Evolutionary conservation across 92 coral and sea anemone species (phyloP).

Genomic region (Zoanthus solanderi): DNA sequence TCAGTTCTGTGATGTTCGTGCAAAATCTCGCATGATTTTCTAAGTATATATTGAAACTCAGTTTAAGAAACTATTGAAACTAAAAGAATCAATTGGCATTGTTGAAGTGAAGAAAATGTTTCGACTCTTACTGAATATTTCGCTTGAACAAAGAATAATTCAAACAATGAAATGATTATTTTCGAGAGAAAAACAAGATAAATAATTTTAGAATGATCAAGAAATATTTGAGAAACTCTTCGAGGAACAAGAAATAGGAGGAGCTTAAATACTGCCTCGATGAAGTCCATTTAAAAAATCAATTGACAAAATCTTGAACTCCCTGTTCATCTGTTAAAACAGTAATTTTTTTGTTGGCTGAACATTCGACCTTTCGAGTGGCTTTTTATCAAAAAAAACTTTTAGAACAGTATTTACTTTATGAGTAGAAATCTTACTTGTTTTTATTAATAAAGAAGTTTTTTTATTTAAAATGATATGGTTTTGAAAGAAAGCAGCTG

Average conservation of each 20-base stretch:
- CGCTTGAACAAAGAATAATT: background rate
- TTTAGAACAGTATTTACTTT: background rate
- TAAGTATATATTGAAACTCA: background rate
- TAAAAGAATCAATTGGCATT: background rate
- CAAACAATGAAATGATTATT: background rate
- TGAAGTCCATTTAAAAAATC: background rate
- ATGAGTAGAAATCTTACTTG: conserved; percentile 1
- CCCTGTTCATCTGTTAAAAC: background rate
- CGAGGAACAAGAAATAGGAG: background rate
- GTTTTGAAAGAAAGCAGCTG: conserved; percentile 27
- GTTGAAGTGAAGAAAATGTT: background rate
- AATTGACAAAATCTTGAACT: background rate
- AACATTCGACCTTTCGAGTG: background rate
- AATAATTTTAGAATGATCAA: background rate
- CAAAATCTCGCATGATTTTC: background rate
- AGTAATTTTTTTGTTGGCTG: background rate
- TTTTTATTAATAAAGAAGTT: background rate
- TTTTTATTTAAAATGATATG: conserved; percentile 6
- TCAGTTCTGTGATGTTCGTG: background rate
- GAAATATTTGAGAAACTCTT: background rate
- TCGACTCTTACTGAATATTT: background rate
- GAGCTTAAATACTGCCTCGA: background rate
- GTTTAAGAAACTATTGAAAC: background rate
- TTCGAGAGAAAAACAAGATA: background rate
- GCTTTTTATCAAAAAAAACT: background rate